Conservation (phyloP, 2,888 invertebrate genomes). For the Marasmarcha lunaedactyla region DNA sequence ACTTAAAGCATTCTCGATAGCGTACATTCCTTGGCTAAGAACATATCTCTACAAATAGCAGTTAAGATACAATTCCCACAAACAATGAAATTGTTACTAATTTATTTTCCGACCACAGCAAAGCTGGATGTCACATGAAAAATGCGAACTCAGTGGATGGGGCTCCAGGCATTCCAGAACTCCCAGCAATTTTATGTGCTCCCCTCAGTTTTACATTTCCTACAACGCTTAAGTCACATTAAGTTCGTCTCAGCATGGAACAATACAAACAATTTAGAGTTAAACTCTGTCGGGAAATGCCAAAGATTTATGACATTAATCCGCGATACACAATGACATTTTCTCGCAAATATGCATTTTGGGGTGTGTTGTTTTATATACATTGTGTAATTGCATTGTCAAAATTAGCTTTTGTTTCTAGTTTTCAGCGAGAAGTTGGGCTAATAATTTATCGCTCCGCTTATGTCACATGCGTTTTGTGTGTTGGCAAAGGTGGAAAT, state of each 20-base stretch:
- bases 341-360: slow-evolving; percentile 36
- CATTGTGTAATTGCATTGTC: slow-evolving; percentile 39
- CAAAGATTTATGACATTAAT: slow-evolving; percentile 52
- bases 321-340: slow-evolving; percentile 45
- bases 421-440: background rate
- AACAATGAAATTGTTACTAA: slow-evolving; percentile 69
- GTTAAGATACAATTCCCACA: slow-evolving; percentile 46
- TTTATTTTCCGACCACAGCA: slow-evolving; percentile 66
- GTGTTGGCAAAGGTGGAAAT: no score
- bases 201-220: slow-evolving; percentile 44
- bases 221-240: slow-evolving; percentile 53
- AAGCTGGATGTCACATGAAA: slow-evolving; percentile 68
- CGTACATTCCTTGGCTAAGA: no score
- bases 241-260: slow-evolving; percentile 42
- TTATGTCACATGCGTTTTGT: no score
- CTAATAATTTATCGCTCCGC: no score
- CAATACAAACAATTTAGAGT: slow-evolving; percentile 52
- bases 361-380: slow-evolving; percentile 30
- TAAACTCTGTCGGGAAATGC: slow-evolving; percentile 33
- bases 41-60: background rate
- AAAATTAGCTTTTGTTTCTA: slow-evolving; percentile 16
- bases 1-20: no score
- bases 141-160: slow-evolving; percentile 49
- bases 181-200: slow-evolving; percentile 25
- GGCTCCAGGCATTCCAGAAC: slow-evolving; percentile 48